Evolutionary conservation across 2,888 invertebrate genomes (phyloP), one percentile per base, ranked within the genome.

Genomic region (Agrotis exclamationis): DNA sequence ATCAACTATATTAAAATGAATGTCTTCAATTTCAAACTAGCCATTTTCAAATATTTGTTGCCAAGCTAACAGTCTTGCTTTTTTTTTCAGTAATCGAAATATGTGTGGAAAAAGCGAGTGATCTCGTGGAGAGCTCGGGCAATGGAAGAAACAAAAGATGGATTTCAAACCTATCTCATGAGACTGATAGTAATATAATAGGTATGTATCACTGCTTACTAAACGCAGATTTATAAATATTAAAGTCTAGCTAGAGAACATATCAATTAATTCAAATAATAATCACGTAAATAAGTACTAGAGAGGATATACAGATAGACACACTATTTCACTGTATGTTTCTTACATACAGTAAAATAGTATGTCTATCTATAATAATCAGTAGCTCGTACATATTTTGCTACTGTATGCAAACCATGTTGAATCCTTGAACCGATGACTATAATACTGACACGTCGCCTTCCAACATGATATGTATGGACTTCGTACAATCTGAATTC

Each of bases 51-150:
- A 24, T 70, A 16, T n/a, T n/a, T 24, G 48, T 20, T 28, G 18
- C 24, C 20, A 33, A 50, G 45, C 1, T 54, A 20, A 74, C 24
- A 28, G 14, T 1, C 22, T 2, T n/a, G 54, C 76, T n/a, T 73
- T 84, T 75, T 44, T 50, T 94, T 93, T 77, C 93, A 96, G 96
- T 96, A 86, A 94, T 96, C 79, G 96, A 96, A 91, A 92, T 91
- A 89, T 93, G 93, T 76, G 86, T 79, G 62, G 93, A 93, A 33
- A 89, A 93, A 67, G 90, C 91, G 56, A 85, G 89, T 56, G 79
- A 87, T 57, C 84, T 95, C 79, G 93, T 94, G 57, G 76, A 89
- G 72, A 86, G 85, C 74, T 93, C 94, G 33, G 79, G 90, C 85
- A 96, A 96, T 79, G 96, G 96, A 50, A 93, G 86, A 76, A 91